Evolutionary conservation across 2,113 vertebrate genomes (phyloP).

Genomic region (Notarius lentiginosus): DNA sequence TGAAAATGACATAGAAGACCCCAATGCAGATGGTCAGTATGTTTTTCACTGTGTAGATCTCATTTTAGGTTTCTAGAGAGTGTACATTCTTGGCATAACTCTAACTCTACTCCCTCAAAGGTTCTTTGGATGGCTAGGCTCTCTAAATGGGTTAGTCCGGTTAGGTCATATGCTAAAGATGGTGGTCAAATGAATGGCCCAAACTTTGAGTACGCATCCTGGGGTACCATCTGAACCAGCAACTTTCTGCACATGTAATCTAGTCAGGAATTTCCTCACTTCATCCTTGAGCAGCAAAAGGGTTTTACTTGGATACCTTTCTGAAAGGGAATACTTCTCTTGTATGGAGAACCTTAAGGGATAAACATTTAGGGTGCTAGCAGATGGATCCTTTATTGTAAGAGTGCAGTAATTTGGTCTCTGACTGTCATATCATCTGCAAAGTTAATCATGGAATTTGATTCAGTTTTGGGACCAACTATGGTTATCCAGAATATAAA

Average conservation of each 20-base stretch:
- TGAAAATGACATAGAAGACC: neutral
- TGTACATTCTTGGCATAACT: neutral
- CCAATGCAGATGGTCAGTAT: neutral
- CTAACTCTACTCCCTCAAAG: neutral
- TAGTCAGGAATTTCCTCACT: neutral
- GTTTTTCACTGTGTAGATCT: neutral
- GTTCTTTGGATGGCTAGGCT: neutral
- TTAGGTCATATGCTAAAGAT: neutral
- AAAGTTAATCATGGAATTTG: neutral
- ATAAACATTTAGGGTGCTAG: neutral
- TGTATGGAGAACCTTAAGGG: neutral
- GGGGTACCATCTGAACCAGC: neutral
- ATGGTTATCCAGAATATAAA: neutral
- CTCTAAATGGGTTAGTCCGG: neutral
- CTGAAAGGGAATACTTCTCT: neutral
- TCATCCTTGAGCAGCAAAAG: neutral
- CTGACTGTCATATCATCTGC: neutral
- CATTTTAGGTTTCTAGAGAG: neutral
- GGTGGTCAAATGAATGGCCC: neutral
- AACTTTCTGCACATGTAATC: neutral
- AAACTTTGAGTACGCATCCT: neutral
- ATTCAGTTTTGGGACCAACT: neutral
- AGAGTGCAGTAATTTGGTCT: neutral
- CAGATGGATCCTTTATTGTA: neutral
- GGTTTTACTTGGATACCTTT: neutral